Conservation (phyloP, 2,888 invertebrate species). For the Luffia ferchaultella region DNA sequence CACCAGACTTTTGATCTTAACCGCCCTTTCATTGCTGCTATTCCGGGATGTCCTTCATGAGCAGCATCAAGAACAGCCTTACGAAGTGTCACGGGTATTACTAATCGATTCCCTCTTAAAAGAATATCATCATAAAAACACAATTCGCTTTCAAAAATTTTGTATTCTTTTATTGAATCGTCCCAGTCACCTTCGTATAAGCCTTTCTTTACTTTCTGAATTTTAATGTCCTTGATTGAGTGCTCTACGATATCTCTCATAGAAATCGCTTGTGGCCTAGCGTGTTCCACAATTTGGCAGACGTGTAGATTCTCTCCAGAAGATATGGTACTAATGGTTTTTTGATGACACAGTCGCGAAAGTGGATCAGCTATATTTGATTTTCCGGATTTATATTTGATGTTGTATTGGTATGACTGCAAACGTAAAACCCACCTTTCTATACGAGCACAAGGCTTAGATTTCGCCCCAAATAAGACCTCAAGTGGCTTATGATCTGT, state of each 20-base stretch:
- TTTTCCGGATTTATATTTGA: too few relatives aligned
- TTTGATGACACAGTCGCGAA: too few relatives aligned
- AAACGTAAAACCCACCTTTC: slow-evolving; percentile 19
- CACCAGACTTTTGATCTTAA: slow-evolving; percentile 16
- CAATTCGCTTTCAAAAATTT: slow-evolving; percentile 20
- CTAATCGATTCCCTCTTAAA: slow-evolving; percentile 15
- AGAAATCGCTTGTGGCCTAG: slow-evolving; percentile 3
- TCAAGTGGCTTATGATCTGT: slow-evolving; percentile 11
- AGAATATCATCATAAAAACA: slow-evolving; percentile 20
- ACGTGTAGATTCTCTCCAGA: too few relatives aligned
- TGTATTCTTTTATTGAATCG: slow-evolving; percentile 7
- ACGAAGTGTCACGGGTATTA: slow-evolving; percentile 3
- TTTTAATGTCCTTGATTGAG: not conserved
- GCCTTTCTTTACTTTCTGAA: slow-evolving; percentile 1
- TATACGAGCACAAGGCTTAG: slow-evolving; percentile 19
- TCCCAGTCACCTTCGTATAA: slow-evolving; percentile 7
- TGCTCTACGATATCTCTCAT: not conserved
- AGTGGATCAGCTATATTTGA: too few relatives aligned
- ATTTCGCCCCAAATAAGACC: too few relatives aligned
- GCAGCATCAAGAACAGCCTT: too few relatives aligned
- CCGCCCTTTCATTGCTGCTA: slow-evolving; percentile 11
- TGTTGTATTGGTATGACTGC: slow-evolving; percentile 16
- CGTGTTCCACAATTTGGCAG: not conserved
- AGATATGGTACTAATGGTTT: too few relatives aligned
- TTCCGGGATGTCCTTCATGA: too few relatives aligned